phyloP scores from a whole-genome alignment of 2,888 invertebrate species.

The Petrophora chlorosata region DNA sequence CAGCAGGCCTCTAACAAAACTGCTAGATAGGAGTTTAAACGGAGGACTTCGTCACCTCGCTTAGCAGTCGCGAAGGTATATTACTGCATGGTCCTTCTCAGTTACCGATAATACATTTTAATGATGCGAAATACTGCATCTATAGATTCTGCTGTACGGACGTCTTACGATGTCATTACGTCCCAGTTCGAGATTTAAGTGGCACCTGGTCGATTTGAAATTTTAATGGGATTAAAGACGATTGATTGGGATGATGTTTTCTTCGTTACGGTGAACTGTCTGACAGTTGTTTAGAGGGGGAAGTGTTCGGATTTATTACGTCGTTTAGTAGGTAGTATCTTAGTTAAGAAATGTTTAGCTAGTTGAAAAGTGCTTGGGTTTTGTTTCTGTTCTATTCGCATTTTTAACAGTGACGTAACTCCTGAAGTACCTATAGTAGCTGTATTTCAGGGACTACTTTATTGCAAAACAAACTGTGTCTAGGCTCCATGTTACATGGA shows the following conservation, averaged over 20 bases:
- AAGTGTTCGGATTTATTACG: neutral
- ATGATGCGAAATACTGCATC: slow-evolving; percentile 78
- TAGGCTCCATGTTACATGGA: too few relatives aligned
- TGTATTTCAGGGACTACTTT: too few relatives aligned
- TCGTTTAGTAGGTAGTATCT: neutral
- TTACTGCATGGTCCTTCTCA: slow-evolving; percentile 35
- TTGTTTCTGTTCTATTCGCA: too few relatives aligned
- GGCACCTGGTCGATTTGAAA: slow-evolving; percentile 59
- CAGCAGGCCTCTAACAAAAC: too few relatives aligned
- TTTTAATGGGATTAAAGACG: slow-evolving; percentile 34
- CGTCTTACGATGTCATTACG: slow-evolving; percentile 57
- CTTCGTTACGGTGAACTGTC: slow-evolving; percentile 10
- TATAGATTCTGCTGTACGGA: slow-evolving; percentile 49
- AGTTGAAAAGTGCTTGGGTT: too few relatives aligned
- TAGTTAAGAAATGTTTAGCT: too few relatives aligned
- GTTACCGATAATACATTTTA: slow-evolving; percentile 83
- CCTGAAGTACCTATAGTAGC: too few relatives aligned
- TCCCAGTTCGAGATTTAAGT: slow-evolving; percentile 57
- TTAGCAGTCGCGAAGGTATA: slow-evolving; percentile 1
- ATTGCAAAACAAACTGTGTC: too few relatives aligned
- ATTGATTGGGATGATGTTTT: slow-evolving; percentile 23
- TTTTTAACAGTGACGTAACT: too few relatives aligned
- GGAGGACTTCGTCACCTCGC: too few relatives aligned
- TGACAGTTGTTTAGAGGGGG: neutral
- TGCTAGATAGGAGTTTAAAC: too few relatives aligned